Percentiles rank a stretch among this genome's conserved stretches.
Evolutionary conservation across 1,140 invertebrate genomes (phyloP).

Genomic region (Sarcophaga bullata): DNA sequence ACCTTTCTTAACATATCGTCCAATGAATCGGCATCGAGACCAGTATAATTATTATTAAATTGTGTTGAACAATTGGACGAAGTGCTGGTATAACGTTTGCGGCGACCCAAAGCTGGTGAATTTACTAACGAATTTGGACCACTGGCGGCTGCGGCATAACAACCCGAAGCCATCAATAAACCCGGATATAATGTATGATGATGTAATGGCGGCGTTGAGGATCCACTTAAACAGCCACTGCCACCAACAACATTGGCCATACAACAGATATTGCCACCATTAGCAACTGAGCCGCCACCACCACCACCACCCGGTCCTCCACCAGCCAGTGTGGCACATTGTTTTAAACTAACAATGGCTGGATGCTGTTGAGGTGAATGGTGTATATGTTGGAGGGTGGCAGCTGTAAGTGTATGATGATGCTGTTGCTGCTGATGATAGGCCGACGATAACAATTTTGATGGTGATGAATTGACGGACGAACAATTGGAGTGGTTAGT

Average conservation of each 20-base stretch:
- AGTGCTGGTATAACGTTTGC: slow-evolving; percentile 63
- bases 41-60: slow-evolving; percentile 75
- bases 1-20: slow-evolving; percentile 86
- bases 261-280: too few relatives aligned
- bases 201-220: slow-evolving; percentile 45
- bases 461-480: slow-evolving; percentile 52
- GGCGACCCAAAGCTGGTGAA: slow-evolving; percentile 58
- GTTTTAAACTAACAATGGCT: slow-evolving; percentile 46
- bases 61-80: slow-evolving; percentile 66
- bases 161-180: slow-evolving; percentile 49
- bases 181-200: slow-evolving; percentile 58
- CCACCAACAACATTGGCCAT: background rate
- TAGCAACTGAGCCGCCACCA: background rate
- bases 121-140: slow-evolving; percentile 63
- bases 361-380: slow-evolving; percentile 48
- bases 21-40: slow-evolving; percentile 81
- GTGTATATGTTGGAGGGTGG: slow-evolving; percentile 26
- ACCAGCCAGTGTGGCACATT: slow-evolving; percentile 30
- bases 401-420: slow-evolving; percentile 45
- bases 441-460: slow-evolving; percentile 44
- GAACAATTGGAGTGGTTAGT: slow-evolving; percentile 52
- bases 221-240: slow-evolving; percentile 48
- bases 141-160: slow-evolving; percentile 53
- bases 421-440: slow-evolving; percentile 47
- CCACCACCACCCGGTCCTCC: background rate